Evolutionary conservation across 2,888 invertebrate species (phyloP).

Genomic region (Oxycera nigricornis): DNA sequence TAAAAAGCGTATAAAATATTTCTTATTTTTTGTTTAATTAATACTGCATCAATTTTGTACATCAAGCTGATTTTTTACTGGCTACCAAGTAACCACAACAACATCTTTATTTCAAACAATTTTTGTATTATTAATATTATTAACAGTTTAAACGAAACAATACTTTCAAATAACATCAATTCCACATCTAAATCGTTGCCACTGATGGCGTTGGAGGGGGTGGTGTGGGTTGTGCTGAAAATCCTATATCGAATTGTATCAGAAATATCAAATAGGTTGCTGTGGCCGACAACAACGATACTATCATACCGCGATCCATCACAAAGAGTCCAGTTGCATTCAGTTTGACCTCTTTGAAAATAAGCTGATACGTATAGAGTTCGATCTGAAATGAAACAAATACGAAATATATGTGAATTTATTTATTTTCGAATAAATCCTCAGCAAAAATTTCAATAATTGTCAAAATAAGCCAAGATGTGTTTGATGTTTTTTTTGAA

Average conservation of each 20-base stretch:
- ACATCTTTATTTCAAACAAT: no score
- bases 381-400: conserved; percentile 24
- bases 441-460: no score
- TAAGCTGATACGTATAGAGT: conserved; percentile 13
- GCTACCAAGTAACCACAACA: no score
- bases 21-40: no score
- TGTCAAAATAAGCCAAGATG: no score
- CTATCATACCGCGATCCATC: conserved; percentile 21
- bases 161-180: neutral
- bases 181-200: neutral
- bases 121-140: no score
- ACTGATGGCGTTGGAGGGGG: neutral
- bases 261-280: conserved; percentile 27
- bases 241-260: conserved; percentile 28
- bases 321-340: conserved; percentile 8
- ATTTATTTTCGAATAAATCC: no score
- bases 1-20: no score
- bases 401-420: no score
- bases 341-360: conserved; percentile 20
- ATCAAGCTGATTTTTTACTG: no score
- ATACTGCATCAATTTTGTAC: no score
- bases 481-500: no score
- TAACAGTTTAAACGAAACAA: neutral
- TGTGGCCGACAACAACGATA: conserved; percentile 15
- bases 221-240: neutral